Evolutionary conservation across 2,797 vertebrate genomes (phyloP), one percentile per base, ranked within the genome.

Genomic region (Gymnothorax javanicus): DNA sequence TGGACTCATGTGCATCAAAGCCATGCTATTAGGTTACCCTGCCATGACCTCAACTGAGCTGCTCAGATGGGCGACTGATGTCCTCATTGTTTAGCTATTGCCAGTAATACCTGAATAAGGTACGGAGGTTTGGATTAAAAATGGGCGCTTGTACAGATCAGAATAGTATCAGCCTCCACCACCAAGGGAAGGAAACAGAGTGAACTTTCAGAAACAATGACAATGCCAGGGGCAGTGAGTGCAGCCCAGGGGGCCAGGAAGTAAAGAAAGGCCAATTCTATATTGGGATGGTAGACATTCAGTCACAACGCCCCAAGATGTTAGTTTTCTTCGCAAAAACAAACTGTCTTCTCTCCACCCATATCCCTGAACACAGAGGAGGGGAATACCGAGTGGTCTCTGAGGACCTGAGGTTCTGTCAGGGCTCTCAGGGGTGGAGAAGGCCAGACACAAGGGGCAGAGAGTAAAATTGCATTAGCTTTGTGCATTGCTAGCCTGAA

Each of bases 341-440:
- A 89, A 90, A 89, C 62, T 84, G 89, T 89, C 94, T 95, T 94
- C 95, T 93, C 93, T 92, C 92, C 93, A 93, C 93, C 92, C 92
- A 92, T 89, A 92, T 91, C 89, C 91, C 92, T 27, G 84, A 82
- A 88, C 82, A 87, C 73, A 81, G 84, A 88, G 85, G 89, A 85
- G 69, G 92, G 92, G 92, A 82, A 17, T 91, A 88, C 73, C 84
- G 33, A 60, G 87, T 87, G 86, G 62, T 69, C 89, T 67, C 81
- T 13, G 27, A 50, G 54, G 81, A 83, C 43, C 52, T 69, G n/a
- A 59, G 27, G 83, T 52, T 52, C 62, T 54, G 7, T n/a, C 13
- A 50, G 77, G 59, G 77, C 90, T 90, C 91, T 92, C 88, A 90
- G 87, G 64, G 23, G 64, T n/a, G 64, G 23, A 9, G 23, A 25